Percentiles rank a stretch among this genome's conserved stretches.
These are phyloP conservation scores for Drosophila prolongata DNA, from an alignment of 2,888 invertebrate genomes.

Conservation along the genomic window DNA sequence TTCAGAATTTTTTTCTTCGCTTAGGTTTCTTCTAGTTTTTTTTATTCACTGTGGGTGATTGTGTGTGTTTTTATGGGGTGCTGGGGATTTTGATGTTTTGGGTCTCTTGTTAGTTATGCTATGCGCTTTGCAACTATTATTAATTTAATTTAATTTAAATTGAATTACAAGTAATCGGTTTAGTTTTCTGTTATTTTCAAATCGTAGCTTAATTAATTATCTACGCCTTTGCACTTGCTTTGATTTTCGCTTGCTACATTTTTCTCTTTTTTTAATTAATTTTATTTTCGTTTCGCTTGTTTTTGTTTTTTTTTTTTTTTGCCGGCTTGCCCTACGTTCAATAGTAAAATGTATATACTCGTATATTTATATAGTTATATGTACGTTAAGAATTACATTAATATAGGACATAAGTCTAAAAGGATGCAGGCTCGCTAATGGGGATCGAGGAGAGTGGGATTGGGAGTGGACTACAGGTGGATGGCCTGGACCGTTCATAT, in stretches of 20 bases:
- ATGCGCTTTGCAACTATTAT: constrained; percentile 75
- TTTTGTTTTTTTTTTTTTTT: constrained; percentile 42
- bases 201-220: constrained; percentile 58
- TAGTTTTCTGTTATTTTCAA: constrained; percentile 39
- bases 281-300: constrained; percentile 49
- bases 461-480: constrained; percentile 18
- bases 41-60: constrained; percentile 22
- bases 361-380: constrained; percentile 68
- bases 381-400: constrained; percentile 78
- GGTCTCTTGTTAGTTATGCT: constrained; percentile 67
- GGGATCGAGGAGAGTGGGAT: constrained; percentile 16
- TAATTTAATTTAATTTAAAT: constrained; percentile 76
- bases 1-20: constrained; percentile 54
- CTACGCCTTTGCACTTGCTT: constrained; percentile 61
- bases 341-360: constrained; percentile 75
- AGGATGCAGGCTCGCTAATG: constrained; percentile 59
- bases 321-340: constrained; percentile 65
- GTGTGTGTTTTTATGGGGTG: constrained; percentile 30
- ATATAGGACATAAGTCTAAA: constrained; percentile 73
- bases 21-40: constrained; percentile 47
- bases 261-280: constrained; percentile 54
- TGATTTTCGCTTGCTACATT: constrained; percentile 73
- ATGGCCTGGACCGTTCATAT: constrained; percentile 10
- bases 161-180: constrained; percentile 70
- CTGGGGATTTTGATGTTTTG: constrained; percentile 16